phyloP scores from a whole-genome alignment of 2,113 vertebrate species.

The Sebastes fasciatus region DNA sequence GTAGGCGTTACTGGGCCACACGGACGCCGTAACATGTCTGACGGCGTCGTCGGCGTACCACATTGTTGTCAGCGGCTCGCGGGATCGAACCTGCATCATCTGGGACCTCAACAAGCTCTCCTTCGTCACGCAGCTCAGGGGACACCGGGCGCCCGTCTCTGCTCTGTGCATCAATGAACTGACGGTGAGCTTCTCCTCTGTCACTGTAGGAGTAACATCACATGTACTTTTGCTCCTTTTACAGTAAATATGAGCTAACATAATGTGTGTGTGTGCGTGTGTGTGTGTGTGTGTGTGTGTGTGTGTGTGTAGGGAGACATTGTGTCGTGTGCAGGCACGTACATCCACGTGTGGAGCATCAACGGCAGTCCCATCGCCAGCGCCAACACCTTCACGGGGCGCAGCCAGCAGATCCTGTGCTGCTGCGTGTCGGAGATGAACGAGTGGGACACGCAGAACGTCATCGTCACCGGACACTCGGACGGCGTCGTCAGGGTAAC shows the following conservation, averaged over 20 bases:
- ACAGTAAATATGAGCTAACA: neutral
- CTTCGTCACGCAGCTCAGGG: conserved; percentile 95
- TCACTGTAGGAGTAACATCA: neutral
- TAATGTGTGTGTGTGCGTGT: conserved; percentile 1
- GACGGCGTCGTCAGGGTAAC: conserved; percentile 95
- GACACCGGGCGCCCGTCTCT: conserved; percentile 95
- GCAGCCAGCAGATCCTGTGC: conserved; percentile 96
- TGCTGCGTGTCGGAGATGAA: conserved; percentile 99
- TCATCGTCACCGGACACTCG: conserved; percentile 96
- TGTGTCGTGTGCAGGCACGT: conserved; percentile 94
- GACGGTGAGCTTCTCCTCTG: conserved; percentile 85
- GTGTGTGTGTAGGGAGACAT: conserved; percentile 90
- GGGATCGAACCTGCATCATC: conserved; percentile 98
- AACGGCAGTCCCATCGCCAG: conserved; percentile 96
- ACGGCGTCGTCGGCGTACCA: conserved; percentile 95
- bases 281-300: neutral
- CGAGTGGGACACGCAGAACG: conserved; percentile 99
- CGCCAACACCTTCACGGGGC: conserved; percentile 96
- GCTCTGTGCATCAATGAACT: conserved; percentile 98
- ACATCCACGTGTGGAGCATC: conserved; percentile 98
- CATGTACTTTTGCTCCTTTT: neutral
- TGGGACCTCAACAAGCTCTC: conserved; percentile 98
- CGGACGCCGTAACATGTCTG: conserved; percentile 93
- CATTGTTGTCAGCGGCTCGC: conserved; percentile 95
- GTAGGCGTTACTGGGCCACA: conserved; percentile 96